A percentile compares a stretch with the other conserved stretches of the same genome.
These are phyloP conservation scores for Psittacula derbiana DNA, from an alignment of 2,797 vertebrate genomes.

Conservation along the genomic window DNA sequence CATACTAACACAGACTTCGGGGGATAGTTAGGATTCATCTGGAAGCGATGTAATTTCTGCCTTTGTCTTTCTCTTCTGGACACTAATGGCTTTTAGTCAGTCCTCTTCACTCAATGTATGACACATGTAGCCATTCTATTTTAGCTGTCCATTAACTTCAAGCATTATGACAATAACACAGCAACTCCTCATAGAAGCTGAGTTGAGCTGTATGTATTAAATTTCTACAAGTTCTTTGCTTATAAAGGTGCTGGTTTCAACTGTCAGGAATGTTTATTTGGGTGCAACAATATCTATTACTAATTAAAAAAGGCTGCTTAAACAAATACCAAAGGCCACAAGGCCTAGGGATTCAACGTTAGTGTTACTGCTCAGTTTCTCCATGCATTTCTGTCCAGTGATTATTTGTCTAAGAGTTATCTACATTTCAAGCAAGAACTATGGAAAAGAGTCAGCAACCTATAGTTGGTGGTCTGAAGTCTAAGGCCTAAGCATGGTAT, in stretches of 20 bases:
- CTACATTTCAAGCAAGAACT: slow-evolving; percentile 47
- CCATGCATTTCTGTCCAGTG: slow-evolving; percentile 22
- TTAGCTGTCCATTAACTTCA: slow-evolving; percentile 87
- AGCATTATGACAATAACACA: slow-evolving; percentile 85
- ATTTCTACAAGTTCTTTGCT: slow-evolving; percentile 73
- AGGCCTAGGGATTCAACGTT: slow-evolving; percentile 59
- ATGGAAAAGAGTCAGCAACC: slow-evolving; percentile 11
- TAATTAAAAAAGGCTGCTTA: slow-evolving; percentile 76
- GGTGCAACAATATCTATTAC: slow-evolving; percentile 66
- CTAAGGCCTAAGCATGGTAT: neutral
- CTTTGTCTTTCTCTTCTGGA: slow-evolving; percentile 87
- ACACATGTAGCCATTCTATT: slow-evolving; percentile 84
- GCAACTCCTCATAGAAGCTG: slow-evolving; percentile 69
- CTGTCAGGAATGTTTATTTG: slow-evolving; percentile 68
- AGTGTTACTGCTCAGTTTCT: slow-evolving; percentile 56
- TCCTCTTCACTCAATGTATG: slow-evolving; percentile 86
- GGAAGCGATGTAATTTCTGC: slow-evolving; percentile 83
- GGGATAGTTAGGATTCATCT: slow-evolving; percentile 78
- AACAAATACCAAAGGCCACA: slow-evolving; percentile 71
- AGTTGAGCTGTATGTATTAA: slow-evolving; percentile 78
- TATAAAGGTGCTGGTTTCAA: slow-evolving; percentile 73
- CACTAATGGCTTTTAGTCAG: slow-evolving; percentile 91
- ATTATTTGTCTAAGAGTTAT: slow-evolving; percentile 46
- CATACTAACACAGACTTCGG: slow-evolving; percentile 82
- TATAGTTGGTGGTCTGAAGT: slow-evolving; percentile 1